Evolutionary conservation across 1,140 invertebrate genomes (phyloP).

Genomic region (Pentalonia nigronervosa): DNA sequence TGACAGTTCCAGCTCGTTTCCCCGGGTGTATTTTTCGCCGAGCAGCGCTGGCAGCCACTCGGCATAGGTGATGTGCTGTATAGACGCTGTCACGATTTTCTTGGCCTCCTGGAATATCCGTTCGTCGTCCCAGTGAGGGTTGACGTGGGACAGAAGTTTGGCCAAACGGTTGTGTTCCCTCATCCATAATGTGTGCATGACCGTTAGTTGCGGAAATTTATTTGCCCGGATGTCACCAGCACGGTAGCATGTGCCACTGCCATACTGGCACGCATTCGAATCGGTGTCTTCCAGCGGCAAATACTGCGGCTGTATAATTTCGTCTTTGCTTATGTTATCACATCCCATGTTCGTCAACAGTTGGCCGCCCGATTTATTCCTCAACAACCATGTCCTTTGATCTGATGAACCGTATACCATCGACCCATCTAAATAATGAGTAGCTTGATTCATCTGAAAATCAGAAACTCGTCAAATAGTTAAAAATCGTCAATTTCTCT

Average conservation of each 20-base stretch:
- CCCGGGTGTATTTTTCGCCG: conserved; percentile 53
- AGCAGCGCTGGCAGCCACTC: conserved; percentile 86
- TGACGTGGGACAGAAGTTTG: conserved; percentile 67
- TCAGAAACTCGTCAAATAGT: too few relatives aligned
- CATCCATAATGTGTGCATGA: conserved; percentile 84
- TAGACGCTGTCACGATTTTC: conserved; percentile 81
- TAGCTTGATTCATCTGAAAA: conserved; percentile 76
- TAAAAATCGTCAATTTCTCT: too few relatives aligned
- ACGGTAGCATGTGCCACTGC: conserved; percentile 61
- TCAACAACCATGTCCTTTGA: conserved; percentile 66
- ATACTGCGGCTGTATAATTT: too few relatives aligned
- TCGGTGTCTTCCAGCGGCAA: background rate
- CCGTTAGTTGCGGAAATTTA: conserved; percentile 78
- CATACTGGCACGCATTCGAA: conserved; percentile 59
- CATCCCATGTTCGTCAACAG: conserved; percentile 64
- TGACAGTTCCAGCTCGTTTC: conserved; percentile 37
- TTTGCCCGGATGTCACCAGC: conserved; percentile 77
- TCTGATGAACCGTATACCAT: conserved; percentile 74
- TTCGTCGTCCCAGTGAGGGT: conserved; percentile 81
- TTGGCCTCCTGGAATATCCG: conserved; percentile 81
- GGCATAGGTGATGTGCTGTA: conserved; percentile 88
- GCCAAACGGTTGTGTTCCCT: conserved; percentile 92
- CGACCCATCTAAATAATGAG: conserved; percentile 77
- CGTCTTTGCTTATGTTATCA: conserved; percentile 37
- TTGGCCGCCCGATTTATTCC: conserved; percentile 68